Base-by-base conservation (phyloP, 2,113 vertebrate species). In the Echinops telfairi region DNA sequence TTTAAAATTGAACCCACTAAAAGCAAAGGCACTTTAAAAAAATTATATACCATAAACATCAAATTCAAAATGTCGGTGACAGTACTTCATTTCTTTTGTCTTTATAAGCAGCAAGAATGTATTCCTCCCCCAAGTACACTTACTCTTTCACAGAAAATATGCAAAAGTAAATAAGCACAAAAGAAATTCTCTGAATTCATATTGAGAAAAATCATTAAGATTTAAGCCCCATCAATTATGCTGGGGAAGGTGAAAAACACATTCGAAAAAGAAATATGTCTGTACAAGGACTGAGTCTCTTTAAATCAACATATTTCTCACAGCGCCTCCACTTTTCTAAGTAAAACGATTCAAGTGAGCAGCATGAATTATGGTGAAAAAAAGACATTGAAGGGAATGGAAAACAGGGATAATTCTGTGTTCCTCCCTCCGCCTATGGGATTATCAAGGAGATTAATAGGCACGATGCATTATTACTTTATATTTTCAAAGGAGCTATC, bases 341-440 rank as follows among this genome's bases (percentile, higher is more conserved):
- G 47, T 40, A 62, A 73, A 78, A 95, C 83, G 85, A 14, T 60
- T 11, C 23, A 94, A 53, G 64, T 14, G 25, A 85, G 62, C 76
- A 66, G 60, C 29, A 85, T 70, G 40, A 53, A 25, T 60, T 71
- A 85, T 20, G 70, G 15, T 79, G 36, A 94, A 58, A 23, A 91
- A 87, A 91, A 87, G 71, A 58, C n/a, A 82, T 88, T 80, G 82
- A 94, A 94, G 38, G 79, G 14, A 73, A 94, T 70, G 75, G 64
- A 4, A 6, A 91, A 17, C 27, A 64, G 29, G 73, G 27, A 71
- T 29, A 31, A 83, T 70, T 82, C 0, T 62, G 0, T 53, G 78
- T 40, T 82, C 64, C 8, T 80, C 57, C 58, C 14, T 31, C 70
- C 14, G 31, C 16, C 33, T 70, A 9, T 31, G 23, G 40, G 12